Evolutionary conservation across 2,888 invertebrate genomes (phyloP), one percentile per base, ranked within the genome.

Genomic region (Drosophila picticornis): DNA sequence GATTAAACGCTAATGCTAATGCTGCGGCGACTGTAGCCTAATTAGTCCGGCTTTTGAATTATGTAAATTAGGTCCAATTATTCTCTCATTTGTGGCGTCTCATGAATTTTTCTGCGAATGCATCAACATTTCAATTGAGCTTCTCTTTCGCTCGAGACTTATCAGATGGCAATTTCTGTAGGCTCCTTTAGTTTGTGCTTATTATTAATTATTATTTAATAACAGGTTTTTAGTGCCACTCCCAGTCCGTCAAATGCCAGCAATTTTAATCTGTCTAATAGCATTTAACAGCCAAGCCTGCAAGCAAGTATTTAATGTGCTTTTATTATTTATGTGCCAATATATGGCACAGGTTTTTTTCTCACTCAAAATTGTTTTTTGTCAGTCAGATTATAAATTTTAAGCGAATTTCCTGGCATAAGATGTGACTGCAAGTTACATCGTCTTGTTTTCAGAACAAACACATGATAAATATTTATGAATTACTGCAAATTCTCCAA

Each of bases 1-100:
- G 69, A 65, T 77, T 68, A 72, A 69, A 34, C 43, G 72, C 50
- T 64, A 66, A 65, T 58, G 73, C 55, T 60, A 61, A 67, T 64
- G 81, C 64, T 58, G 11, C 50, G 40, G 52, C 50, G 58, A 67
- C 48, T 74, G 57, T 43, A 46, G 63, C 48, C 78, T 86, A 83
- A 83, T 83, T 83, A 88, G 81, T 67, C 59, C 31, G 50, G 31
- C 70, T 46, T 55, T 62, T 76, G 72, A 80, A 56, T 59, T 50
- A 71, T 68, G 64, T 43, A 51, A 53, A 43, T n/a, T 2, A n/a
- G 11, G 13, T 27, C 7, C 4, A 10, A 32, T 25, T 46, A 25
- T 34, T 22, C 22, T 34, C 51, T 7, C 29, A 27, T 51, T 29
- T 50, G 34, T 16, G 5, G 29, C 25, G 25, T 22, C 32, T 19